A percentile compares a stretch with the other conserved stretches of the same genome.
These are phyloP conservation scores for Drosophila histrio DNA, from an alignment of 2,888 invertebrate genomes.

Conservation along the genomic window DNA sequence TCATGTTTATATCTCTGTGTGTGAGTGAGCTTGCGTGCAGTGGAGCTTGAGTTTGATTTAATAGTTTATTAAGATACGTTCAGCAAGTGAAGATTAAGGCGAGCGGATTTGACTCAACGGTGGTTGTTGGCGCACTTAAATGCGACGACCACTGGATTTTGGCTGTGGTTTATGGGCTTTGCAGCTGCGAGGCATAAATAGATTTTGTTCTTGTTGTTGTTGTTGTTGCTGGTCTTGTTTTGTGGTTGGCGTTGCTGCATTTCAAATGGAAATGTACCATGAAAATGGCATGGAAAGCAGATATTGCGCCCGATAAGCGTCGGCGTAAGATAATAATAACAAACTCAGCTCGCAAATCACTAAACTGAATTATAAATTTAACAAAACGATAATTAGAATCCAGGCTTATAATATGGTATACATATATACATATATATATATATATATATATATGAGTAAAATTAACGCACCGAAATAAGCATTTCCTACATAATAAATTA, in stretches of 20 bases:
- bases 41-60: slow-evolving; percentile 77
- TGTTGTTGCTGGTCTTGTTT: slow-evolving; percentile 11
- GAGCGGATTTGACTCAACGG: slow-evolving; percentile 63
- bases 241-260: slow-evolving; percentile 20
- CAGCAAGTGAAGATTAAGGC: slow-evolving; percentile 74
- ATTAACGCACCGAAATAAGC: not conserved
- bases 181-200: slow-evolving; percentile 64
- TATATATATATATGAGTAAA: not conserved
- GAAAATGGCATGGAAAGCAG: slow-evolving; percentile 18
- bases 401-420: not conserved
- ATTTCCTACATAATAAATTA: slow-evolving; percentile 4
- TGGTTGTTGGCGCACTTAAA: slow-evolving; percentile 63
- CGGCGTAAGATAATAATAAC: slow-evolving; percentile 23
- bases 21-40: slow-evolving; percentile 60
- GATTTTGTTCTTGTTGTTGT: slow-evolving; percentile 40
- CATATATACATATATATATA: not conserved
- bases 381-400: slow-evolving; percentile 18
- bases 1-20: slow-evolving; percentile 11
- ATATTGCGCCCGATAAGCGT: slow-evolving; percentile 18
- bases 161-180: slow-evolving; percentile 75
- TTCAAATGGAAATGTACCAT: slow-evolving; percentile 34
- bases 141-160: slow-evolving; percentile 76
- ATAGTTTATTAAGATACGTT: slow-evolving; percentile 79
- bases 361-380: slow-evolving; percentile 13
- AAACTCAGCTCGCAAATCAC: not conserved